phyloP scores from a whole-genome alignment of 2,888 invertebrate genomes.

The Drosophila testacea region DNA sequence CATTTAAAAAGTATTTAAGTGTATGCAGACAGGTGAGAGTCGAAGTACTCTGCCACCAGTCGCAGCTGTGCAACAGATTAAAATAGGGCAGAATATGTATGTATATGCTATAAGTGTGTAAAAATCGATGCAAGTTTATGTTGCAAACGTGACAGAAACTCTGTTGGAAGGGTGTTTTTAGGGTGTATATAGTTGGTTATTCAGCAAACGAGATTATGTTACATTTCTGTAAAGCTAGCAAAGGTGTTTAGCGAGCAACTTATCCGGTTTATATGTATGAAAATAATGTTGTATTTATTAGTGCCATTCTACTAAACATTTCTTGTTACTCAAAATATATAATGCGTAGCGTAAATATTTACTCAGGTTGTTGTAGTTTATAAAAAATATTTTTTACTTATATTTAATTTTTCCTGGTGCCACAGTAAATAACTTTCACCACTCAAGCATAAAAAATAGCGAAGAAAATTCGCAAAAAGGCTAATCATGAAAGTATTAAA shows the following conservation, averaged over 20 bases:
- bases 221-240: conserved; percentile 32
- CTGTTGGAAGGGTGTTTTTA: conserved; percentile 26
- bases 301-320: conserved; percentile 4
- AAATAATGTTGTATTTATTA: too few relatives aligned
- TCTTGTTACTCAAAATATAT: conserved; percentile 1
- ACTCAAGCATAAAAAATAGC: conserved; percentile 1
- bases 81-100: too few relatives aligned
- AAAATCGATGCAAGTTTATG: conserved; percentile 13
- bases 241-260: too few relatives aligned
- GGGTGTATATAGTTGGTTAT: conserved; percentile 15
- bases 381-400: too few relatives aligned
- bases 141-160: conserved; percentile 9
- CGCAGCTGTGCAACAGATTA: conserved; percentile 15
- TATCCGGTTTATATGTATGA: too few relatives aligned
- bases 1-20: conserved; percentile 15
- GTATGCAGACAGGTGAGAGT: conserved; percentile 11
- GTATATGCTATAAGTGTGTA: too few relatives aligned
- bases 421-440: background rate
- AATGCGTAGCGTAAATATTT: background rate
- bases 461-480: conserved; percentile 1
- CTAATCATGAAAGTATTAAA: conserved; percentile 38
- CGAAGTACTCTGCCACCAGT: background rate
- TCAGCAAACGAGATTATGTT: conserved; percentile 46
- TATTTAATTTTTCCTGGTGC: background rate
- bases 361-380: too few relatives aligned